Evolutionary conservation across 2,888 invertebrate species (phyloP).

Genomic region (Alcis repandata): DNA sequence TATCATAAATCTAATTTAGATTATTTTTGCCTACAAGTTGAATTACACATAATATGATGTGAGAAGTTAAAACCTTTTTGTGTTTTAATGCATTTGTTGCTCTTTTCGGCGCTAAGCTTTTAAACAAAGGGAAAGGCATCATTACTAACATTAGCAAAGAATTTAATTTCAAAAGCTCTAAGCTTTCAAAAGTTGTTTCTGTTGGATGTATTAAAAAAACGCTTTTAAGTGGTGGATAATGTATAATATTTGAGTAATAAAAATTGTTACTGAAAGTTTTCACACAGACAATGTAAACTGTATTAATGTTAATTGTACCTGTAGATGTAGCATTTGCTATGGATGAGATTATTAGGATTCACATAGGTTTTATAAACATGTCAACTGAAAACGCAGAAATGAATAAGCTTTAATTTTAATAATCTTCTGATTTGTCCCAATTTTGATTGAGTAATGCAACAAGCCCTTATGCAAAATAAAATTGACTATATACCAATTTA

Average conservation of each 20-base stretch:
- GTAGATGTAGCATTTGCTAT: conserved; percentile 43
- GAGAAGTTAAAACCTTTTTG: background rate
- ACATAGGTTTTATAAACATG: conserved; percentile 47
- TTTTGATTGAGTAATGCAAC: background rate
- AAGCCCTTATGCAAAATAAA: no score
- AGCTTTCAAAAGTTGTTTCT: conserved; percentile 10
- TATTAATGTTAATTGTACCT: conserved; percentile 44
- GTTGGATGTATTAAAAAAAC: conserved; percentile 42
- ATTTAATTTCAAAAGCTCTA: no score
- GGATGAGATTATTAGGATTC: conserved; percentile 46
- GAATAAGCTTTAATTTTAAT: background rate
- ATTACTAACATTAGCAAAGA: background rate
- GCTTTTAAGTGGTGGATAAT: conserved; percentile 49
- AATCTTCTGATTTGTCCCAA: background rate
- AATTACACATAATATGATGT: background rate
- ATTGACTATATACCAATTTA: no score
- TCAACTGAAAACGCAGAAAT: conserved; percentile 50
- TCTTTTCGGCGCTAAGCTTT: no score
- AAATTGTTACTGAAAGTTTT: conserved; percentile 37
- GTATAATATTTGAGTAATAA: conserved; percentile 29
- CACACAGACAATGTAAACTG: conserved; percentile 33
- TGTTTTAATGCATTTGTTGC: background rate
- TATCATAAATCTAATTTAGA: background rate
- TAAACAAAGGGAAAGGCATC: no score
- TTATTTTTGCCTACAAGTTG: no score